Conservation (phyloP, 1,140 invertebrate species). For the Aphelinus certus region DNA sequence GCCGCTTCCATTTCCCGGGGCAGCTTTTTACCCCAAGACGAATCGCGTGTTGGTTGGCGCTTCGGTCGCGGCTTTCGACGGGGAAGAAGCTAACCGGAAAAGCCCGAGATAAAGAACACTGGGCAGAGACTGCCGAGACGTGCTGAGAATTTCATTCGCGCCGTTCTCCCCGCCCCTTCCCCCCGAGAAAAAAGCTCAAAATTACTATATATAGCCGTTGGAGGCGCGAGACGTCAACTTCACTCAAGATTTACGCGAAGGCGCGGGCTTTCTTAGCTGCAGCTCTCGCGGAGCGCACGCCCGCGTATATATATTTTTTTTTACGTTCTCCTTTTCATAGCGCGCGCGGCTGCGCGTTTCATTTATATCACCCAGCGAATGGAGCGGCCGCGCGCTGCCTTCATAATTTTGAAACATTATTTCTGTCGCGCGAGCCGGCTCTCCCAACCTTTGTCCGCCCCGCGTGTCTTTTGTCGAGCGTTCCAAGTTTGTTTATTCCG, state of each 20-base stretch:
- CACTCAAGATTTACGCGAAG: constrained; percentile 28
- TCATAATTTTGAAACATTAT: constrained; percentile 35
- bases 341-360: background rate
- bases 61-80: background rate
- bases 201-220: constrained; percentile 4
- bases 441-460: no score
- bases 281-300: no score
- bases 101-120: constrained; percentile 23
- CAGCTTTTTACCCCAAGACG: background rate
- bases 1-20: constrained; percentile 10
- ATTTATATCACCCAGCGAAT: constrained; percentile 27
- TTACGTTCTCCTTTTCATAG: background rate
- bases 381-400: background rate
- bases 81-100: constrained; percentile 23
- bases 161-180: background rate
- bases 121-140: background rate
- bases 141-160: constrained; percentile 26
- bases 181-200: constrained; percentile 12
- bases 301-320: constrained; percentile 4
- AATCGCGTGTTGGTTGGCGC: background rate
- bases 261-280: constrained; percentile 5
- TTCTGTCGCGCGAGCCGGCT: background rate
- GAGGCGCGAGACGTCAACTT: constrained; percentile 18
- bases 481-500: background rate
- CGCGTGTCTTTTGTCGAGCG: background rate